These are phyloP conservation scores for Meiosimyza decipiens DNA, from an alignment of 2,888 invertebrate species.

Conservation along the genomic window DNA sequence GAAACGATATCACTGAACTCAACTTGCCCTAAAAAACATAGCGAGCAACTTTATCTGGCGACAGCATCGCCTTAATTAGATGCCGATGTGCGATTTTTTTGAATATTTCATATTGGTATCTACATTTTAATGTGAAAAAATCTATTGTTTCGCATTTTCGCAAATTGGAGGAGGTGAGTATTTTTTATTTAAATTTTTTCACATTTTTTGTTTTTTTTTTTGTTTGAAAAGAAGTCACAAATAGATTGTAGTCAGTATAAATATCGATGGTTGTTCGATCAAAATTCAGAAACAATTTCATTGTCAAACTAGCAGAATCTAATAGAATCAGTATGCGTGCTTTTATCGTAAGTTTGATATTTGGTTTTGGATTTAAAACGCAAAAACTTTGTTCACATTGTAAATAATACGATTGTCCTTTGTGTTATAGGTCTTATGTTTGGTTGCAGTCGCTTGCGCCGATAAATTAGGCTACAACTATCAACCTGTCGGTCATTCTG, in stretches of 20 bases:
- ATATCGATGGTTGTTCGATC: neutral
- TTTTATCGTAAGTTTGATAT: constrained; percentile 5
- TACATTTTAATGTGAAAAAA: no score
- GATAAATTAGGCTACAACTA: constrained; percentile 59
- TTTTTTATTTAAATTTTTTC: no score
- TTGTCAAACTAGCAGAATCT: no score
- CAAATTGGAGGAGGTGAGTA: constrained; percentile 2
- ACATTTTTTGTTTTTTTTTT: no score
- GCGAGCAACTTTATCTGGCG: no score
- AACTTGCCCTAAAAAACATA: neutral
- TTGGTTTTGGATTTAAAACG: neutral
- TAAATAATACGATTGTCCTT: constrained; percentile 32
- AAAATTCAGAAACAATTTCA: neutral
- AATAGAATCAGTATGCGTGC: constrained; percentile 15
- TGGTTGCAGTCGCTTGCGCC: constrained; percentile 55
- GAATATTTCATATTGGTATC: no score
- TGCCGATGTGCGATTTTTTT: no score
- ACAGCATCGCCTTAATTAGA: no score
- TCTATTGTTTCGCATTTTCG: neutral
- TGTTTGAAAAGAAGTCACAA: no score
- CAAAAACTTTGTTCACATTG: constrained; percentile 41
- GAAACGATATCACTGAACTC: neutral
- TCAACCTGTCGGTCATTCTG: constrained; percentile 51
- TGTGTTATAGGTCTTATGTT: constrained; percentile 53
- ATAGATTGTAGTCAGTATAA: neutral